Conservation (phyloP, 1,140 invertebrate species). For the Nylanderia fulva region DNA sequence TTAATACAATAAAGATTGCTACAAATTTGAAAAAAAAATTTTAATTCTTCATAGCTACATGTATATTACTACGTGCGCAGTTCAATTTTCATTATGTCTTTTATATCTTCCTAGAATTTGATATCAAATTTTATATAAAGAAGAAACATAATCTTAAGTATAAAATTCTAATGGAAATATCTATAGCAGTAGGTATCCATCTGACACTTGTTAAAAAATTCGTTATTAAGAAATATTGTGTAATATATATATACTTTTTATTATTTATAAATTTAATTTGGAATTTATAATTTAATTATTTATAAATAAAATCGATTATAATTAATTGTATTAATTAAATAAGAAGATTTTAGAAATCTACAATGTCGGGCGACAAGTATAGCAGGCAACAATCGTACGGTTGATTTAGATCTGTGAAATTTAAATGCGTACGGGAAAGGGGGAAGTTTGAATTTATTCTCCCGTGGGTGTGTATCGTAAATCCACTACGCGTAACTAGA, state of each 20-base stretch:
- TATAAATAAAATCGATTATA: no score
- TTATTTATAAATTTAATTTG: no score
- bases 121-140: neutral
- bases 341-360: neutral
- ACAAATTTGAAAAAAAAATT: neutral
- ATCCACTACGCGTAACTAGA: constrained; percentile 49
- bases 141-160: neutral
- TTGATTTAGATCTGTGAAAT: constrained; percentile 51
- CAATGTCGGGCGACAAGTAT: neutral
- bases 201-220: neutral
- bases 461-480: constrained; percentile 48
- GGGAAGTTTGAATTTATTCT: constrained; percentile 49
- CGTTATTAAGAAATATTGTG: neutral
- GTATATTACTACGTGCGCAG: neutral
- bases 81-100: neutral
- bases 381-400: neutral
- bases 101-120: no score
- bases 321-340: no score
- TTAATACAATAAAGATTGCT: neutral
- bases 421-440: constrained; percentile 11
- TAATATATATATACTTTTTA: no score
- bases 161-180: neutral
- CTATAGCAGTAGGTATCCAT: neutral
- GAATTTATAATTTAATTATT: no score
- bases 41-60: neutral